Evolutionary conservation across 2,797 vertebrate genomes (phyloP).

Genomic region (Strix occidentalis): DNA sequence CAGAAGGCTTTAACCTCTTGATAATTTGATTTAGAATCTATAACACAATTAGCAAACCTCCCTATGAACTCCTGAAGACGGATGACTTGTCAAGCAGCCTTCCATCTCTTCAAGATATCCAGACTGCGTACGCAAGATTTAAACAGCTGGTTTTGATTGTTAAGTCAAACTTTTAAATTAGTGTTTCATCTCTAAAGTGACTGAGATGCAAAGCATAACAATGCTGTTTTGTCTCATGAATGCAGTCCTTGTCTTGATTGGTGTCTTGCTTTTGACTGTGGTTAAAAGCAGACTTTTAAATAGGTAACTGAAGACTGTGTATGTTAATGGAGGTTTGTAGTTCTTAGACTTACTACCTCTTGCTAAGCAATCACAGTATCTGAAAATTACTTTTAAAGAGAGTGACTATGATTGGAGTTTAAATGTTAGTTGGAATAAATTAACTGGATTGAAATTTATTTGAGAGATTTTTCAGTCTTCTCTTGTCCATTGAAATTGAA

Average conservation of each 20-base stretch:
- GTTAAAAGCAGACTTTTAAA: not conserved
- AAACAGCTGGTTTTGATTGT: slow-evolving; percentile 88
- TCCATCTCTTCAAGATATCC: slow-evolving; percentile 84
- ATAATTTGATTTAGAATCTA: slow-evolving; percentile 73
- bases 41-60: slow-evolving; percentile 78
- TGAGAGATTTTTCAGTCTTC: not conserved
- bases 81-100: slow-evolving; percentile 85
- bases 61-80: slow-evolving; percentile 80
- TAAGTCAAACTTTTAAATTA: slow-evolving; percentile 63
- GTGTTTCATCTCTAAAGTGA: not conserved
- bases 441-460: not conserved
- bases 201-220: not conserved
- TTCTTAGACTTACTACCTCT: not conserved
- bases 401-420: not conserved
- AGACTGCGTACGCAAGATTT: slow-evolving; percentile 84
- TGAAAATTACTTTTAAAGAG: not conserved
- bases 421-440: not conserved
- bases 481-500: not conserved
- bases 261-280: not conserved
- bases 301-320: not conserved
- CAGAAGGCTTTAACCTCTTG: slow-evolving; percentile 37
- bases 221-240: not conserved
- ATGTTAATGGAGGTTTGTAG: not conserved
- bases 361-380: not conserved
- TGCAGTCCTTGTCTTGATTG: not conserved